Conservation (phyloP, 2,888 invertebrate genomes). For the Plemyria rubiginata region DNA sequence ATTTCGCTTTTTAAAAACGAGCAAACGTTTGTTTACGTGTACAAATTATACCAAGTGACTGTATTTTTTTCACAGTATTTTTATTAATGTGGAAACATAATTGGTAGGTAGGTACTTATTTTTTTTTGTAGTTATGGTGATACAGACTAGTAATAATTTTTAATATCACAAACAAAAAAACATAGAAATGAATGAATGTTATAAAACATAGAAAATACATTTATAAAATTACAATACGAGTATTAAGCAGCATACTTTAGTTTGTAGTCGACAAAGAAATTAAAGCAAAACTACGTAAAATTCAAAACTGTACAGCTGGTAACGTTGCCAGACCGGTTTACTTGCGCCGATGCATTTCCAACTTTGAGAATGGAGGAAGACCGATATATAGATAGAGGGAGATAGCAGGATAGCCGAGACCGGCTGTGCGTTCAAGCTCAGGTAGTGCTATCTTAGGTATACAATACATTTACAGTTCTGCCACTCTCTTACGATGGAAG, state of each 20-base stretch:
- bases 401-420: constrained; percentile 55
- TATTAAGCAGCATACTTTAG: neutral
- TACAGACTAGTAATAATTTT: too few relatives aligned
- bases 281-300: constrained; percentile 12
- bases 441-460: constrained; percentile 26
- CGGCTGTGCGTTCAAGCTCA: constrained; percentile 67
- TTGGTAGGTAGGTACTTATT: neutral
- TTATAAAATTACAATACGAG: too few relatives aligned
- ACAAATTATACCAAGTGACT: neutral
- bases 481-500: neutral
- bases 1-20: neutral
- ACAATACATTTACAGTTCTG: neutral
- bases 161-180: too few relatives aligned
- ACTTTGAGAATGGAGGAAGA: constrained; percentile 52
- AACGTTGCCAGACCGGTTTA: constrained; percentile 36
- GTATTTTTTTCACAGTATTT: neutral
- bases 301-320: constrained; percentile 36
- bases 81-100: too few relatives aligned
- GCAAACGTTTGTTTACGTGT: neutral
- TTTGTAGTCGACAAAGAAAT: neutral
- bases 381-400: constrained; percentile 39
- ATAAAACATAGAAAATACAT: too few relatives aligned
- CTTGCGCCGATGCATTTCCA: constrained; percentile 54
- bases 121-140: neutral
- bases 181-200: too few relatives aligned